These are phyloP conservation scores for Choloepus hoffmanni DNA, from an alignment of 2,113 vertebrate genomes.

Conservation along the genomic window DNA sequence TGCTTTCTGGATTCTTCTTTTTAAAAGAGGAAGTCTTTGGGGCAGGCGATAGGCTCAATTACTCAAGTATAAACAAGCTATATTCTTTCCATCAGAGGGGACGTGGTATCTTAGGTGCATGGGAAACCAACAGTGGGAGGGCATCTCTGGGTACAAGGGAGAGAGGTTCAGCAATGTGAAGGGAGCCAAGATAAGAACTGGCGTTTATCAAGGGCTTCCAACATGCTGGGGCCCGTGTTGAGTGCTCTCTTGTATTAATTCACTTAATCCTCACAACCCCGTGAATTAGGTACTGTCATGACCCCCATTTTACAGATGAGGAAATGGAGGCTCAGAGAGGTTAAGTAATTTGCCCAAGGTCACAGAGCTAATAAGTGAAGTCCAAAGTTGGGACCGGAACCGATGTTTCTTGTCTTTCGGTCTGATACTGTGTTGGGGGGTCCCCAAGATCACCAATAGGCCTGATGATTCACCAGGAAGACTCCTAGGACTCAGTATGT, in stretches of 20 bases:
- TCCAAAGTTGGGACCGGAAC: neutral
- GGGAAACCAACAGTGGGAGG: neutral
- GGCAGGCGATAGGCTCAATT: neutral
- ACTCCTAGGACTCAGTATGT: neutral
- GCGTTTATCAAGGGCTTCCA: neutral
- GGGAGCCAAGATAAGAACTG: neutral
- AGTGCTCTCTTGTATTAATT: neutral
- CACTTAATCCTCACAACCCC: neutral
- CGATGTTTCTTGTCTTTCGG: neutral
- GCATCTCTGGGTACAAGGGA: neutral
- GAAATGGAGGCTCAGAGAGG: neutral
- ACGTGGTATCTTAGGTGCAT: neutral
- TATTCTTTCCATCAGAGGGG: neutral
- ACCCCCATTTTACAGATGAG: neutral
- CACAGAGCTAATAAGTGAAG: neutral
- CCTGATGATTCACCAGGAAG: neutral
- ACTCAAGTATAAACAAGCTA: neutral
- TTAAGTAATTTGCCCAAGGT: neutral
- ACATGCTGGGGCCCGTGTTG: neutral
- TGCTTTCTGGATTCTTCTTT: slow-evolving; percentile 8
- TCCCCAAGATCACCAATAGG: neutral
- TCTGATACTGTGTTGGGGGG: neutral
- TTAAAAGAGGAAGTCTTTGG: neutral
- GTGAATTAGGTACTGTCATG: neutral
- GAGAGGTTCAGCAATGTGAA: neutral